Evolutionary conservation across 2,888 invertebrate species (phyloP).

Genomic region (Amblyteles armatorius): DNA sequence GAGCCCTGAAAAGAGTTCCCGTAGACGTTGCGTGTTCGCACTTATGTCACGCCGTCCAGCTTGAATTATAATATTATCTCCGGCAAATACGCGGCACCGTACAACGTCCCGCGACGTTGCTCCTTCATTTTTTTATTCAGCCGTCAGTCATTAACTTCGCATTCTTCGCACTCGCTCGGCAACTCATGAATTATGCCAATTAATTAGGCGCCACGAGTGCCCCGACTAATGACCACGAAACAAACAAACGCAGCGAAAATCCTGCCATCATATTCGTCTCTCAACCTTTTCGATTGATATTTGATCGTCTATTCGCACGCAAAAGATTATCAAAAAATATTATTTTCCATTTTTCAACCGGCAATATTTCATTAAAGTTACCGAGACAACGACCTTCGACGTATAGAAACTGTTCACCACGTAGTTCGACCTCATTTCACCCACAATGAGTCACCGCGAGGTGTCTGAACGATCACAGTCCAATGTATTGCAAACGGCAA

Average conservation of each 20-base stretch:
- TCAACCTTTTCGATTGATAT: not conserved
- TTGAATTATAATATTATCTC: conserved; percentile 71
- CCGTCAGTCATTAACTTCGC: conserved; percentile 64
- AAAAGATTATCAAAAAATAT: not conserved
- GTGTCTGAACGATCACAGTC: not conserved
- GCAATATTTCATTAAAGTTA: not conserved
- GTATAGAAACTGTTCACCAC: conserved; percentile 1
- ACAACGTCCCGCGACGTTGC: not conserved
- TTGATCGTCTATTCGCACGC: not conserved
- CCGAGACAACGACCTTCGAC: not conserved
- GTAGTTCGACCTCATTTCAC: conserved; percentile 1
- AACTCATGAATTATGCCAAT: conserved; percentile 73
- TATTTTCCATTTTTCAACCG: not conserved
- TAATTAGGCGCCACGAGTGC: conserved; percentile 63
- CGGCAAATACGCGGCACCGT: conserved; percentile 32
- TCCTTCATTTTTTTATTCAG: conserved; percentile 21
- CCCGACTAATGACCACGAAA: not conserved
- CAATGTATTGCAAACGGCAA: conserved; percentile 5
- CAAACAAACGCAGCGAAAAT: not conserved
- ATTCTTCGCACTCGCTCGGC: conserved; percentile 39
- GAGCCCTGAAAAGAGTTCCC: conserved; percentile 1
- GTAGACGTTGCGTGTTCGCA: conserved; percentile 70
- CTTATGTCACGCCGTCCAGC: conserved; percentile 70
- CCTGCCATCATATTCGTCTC: no score
- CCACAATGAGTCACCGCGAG: conserved; percentile 1